phyloP scores from a whole-genome alignment of 2,113 vertebrate species.

The Rhipidura dahli region DNA sequence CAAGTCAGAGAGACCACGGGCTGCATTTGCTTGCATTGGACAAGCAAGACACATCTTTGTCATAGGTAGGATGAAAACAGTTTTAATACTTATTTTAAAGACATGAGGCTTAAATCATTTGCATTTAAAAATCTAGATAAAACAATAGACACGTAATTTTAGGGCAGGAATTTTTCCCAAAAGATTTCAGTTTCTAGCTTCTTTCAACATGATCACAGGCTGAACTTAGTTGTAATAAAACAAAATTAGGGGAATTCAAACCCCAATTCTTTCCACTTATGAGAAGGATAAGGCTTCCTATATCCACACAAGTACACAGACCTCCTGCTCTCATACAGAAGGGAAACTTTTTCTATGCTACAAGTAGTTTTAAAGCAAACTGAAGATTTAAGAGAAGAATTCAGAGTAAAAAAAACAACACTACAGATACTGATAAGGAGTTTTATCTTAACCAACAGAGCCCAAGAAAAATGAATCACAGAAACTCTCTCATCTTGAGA shows the following conservation, averaged over 20 bases:
- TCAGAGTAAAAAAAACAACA: neutral
- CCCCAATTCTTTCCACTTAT: neutral
- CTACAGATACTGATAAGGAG: neutral
- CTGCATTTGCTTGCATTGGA: neutral
- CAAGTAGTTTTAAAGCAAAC: neutral
- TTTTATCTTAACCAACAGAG: constrained; percentile 4
- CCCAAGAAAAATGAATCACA: constrained; percentile 32
- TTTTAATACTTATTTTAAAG: neutral
- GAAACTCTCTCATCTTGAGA: constrained; percentile 19
- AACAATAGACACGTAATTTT: neutral
- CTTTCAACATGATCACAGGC: neutral
- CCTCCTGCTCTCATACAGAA: neutral
- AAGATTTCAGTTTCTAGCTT: neutral
- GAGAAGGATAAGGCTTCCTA: neutral
- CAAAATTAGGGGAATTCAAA: neutral
- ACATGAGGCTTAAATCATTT: neutral
- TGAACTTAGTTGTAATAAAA: neutral
- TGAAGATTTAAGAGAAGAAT: neutral
- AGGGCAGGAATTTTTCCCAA: neutral
- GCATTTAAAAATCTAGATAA: neutral
- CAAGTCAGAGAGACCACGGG: neutral
- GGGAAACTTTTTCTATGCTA: neutral
- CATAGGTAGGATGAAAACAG: neutral
- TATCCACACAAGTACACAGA: neutral
- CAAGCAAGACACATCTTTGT: neutral